Base-by-base conservation (phyloP, 1,140 invertebrate genomes). In the Nasonia longicornis region DNA sequence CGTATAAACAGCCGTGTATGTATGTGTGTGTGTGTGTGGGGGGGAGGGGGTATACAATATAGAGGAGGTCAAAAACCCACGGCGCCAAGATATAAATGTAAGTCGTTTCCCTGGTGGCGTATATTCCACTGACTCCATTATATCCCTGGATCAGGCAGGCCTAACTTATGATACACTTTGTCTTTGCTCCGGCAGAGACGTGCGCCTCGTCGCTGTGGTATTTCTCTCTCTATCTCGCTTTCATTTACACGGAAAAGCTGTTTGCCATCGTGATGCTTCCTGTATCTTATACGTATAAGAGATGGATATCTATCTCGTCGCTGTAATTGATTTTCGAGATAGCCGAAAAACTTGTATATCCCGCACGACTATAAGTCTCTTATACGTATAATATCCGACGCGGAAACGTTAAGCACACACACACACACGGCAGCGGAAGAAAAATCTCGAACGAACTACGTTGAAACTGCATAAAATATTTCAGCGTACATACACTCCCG, bases 121-220 rank as follows among this genome's bases (percentile, higher is more conserved):
- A 58, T 58, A 58, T 58, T 58, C 52, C n/a, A n/a, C 42, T 14
- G 35, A 79, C 71, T 79, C 20, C 35, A 74, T 64, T 80, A 72
- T 69, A 63, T 70, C 45, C 29, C 14, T 1, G 31, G 75, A 48
- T 77, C 74, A 48, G n/a, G 12, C 20, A 2, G 20, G 29, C 42
- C 35, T 79, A 31, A 58, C 69, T 72, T 72, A 58, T n/a, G 29
- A 2, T 58, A 58, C 26, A 71, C 45, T 69, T 70, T 69, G 67
- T 71, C 67, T 78, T 38, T 1, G 8, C 35, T 20, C 8, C 10
- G 10, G 31, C 3, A 35, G 31, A 16, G 22, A 31, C 29, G 58
- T 63, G 22, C 22, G 64, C 31, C 22, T 42, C 31, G 35, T 11
- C 22, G 2, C 69, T n/a, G 31, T 70, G 29, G 69, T 12, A 70